Evolutionary conservation across 2,113 vertebrate species (phyloP).

Genomic region (Bos taurus): DNA sequence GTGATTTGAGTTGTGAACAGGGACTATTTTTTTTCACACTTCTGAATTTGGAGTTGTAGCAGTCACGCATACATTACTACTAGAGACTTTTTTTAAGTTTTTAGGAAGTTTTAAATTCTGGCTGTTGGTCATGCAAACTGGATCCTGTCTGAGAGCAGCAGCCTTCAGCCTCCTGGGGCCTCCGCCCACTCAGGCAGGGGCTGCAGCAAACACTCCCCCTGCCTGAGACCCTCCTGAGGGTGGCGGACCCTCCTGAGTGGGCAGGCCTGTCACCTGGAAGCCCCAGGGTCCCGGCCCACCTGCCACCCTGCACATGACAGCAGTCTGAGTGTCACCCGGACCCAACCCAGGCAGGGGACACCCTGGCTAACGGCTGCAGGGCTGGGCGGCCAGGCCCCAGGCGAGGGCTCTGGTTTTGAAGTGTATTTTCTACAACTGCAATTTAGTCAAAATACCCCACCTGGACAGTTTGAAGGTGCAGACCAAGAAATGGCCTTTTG

Average conservation of each 20-base stretch:
- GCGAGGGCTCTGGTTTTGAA: background rate
- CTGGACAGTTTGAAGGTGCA: background rate
- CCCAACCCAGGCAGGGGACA: background rate
- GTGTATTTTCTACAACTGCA: background rate
- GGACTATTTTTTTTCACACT: background rate
- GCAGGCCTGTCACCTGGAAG: accelerated
- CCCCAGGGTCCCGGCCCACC: background rate
- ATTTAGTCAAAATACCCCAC: background rate
- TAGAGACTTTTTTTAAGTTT: background rate
- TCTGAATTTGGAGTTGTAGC: background rate
- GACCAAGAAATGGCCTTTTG: background rate
- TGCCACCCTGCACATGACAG: accelerated
- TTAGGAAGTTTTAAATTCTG: background rate
- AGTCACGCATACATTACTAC: accelerated
- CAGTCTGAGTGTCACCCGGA: accelerated
- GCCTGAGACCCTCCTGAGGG: no score
- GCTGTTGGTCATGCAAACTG: background rate
- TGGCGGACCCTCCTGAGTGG: background rate
- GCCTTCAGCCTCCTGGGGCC: background rate
- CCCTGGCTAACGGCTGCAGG: background rate
- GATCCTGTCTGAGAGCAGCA: background rate
- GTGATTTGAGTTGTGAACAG: background rate
- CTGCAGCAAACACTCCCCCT: no score
- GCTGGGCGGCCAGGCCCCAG: background rate
- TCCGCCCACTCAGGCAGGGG: background rate